Base-by-base conservation (phyloP, 2,888 invertebrate genomes). In the Megamerina dolium region DNA sequence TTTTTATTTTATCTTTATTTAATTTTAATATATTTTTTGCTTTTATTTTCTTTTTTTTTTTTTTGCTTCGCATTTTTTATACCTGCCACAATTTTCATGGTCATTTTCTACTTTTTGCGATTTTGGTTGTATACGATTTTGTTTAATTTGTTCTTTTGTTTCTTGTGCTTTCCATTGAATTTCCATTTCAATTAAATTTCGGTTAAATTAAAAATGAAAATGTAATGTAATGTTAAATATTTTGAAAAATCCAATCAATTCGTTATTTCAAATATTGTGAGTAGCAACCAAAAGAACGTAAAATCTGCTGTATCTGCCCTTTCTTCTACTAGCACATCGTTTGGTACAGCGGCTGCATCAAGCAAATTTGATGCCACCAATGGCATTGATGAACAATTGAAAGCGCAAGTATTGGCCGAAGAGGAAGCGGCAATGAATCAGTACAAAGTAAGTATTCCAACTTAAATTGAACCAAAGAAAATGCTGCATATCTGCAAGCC, bases 341-440 rank as follows among this genome's bases (percentile, higher is more conserved):
- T 91, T 75, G 90, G 90, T 53, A 82, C 84, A 63, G 87, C 85
- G 46, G 87, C 85, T 41, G 82, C 82, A 35, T 85, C 85, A 43
- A 77, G 82, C 23, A 80, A 83, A 41, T 79, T 84, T 51, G 83
- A 84, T 63, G 69, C 77, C 66, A 75, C 82, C 50, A 85, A 85
- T 61, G 85, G 85, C 42, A 85, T 92, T 48, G 91, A 91, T 64
- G 94, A 94, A 64, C 82, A 82, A 43, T 76, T 93, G 46, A 83
- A 85, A 63, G 83, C 87, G 60, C 87, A 90, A 70, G 89, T 85
- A 29, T 74, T 99, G 47, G 95, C 95, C 20, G 95, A 97, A 66
- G 97, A 99, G 69, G 94, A 95, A 70, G 92, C 92, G 19, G 89
- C 89, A 43, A 85, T 97, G 80, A 93, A 89, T 73, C 89, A 91